Evolutionary conservation across 2,797 vertebrate genomes (phyloP), one percentile per base, ranked within the genome.

Genomic region (Columba guinea): DNA sequence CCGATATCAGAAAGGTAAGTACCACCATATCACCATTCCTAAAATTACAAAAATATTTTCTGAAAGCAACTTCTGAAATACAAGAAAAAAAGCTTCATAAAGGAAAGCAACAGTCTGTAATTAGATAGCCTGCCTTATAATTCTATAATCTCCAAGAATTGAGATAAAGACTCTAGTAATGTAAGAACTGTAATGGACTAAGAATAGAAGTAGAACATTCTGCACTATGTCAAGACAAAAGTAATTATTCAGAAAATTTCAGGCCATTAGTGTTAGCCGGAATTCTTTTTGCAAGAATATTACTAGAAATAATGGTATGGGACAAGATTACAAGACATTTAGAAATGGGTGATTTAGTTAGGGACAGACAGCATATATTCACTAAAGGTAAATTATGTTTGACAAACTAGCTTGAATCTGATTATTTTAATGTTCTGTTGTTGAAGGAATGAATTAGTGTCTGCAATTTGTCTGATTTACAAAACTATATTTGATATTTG

Each of bases 331-430:
- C 74, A 64, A 90, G 90, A 93, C 86, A 87, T 87, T 93, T 80
- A 87, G 86, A 92, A 94, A 94, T 68, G 35, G 83, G 13, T 80
- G 90, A 81, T 75, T 95, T 96, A 83, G 63, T 91, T 91, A 35
- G 7, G 46, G 49, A 44, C 71, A 96, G 49, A 92, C 39, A 84
- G 51, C 28, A 80, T 44, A 27, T 63, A 89, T 76, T 84, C 56
- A 92, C 85, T 87, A 81, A 92, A 89, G 53, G 62, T 95, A 85
- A 97, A 95, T 75, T 53, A 59, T 59, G 8, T 90, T 89, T 96
- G 87, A 92, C 87, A 95, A 91, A 59, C 81, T 62, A 76, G 23
- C 52, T 73, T 14, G 75, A 93, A 95, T 82, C 51, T 91, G 94
- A 78, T 93, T 88, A 71, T 87, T 93, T 96, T 89, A 91, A 82